phyloP scores from a whole-genome alignment of 2,888 invertebrate species.

The Autographa gamma region DNA sequence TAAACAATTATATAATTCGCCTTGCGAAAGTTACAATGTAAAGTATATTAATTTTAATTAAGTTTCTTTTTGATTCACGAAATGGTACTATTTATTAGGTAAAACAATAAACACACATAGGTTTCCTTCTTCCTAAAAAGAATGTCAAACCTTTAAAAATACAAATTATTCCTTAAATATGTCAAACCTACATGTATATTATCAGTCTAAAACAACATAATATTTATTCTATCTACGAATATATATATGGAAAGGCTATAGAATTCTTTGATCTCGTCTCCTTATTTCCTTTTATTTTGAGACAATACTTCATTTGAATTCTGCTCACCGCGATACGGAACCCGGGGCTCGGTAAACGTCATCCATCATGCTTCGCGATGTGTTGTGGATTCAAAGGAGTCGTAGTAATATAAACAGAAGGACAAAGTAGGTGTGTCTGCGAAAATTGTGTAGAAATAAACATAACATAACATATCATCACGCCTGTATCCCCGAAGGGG shows the following conservation, averaged over 20 bases:
- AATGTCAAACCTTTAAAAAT: too few relatives aligned
- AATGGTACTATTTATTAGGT: too few relatives aligned
- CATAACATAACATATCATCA: too few relatives aligned
- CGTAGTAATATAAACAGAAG: not conserved
- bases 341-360: constrained; percentile 5
- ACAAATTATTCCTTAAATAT: too few relatives aligned
- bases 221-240: not conserved
- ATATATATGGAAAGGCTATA: not conserved
- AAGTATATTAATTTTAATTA: too few relatives aligned
- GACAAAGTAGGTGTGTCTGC: not conserved
- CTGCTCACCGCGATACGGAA: constrained; percentile 11
- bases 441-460: not conserved
- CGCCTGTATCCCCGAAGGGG: too few relatives aligned
- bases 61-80: too few relatives aligned
- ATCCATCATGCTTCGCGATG: constrained; percentile 14
- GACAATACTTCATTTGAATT: constrained; percentile 31
- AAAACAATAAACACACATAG: too few relatives aligned
- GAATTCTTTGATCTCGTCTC: not conserved
- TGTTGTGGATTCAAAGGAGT: constrained; percentile 3
- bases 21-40: too few relatives aligned
- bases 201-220: not conserved
- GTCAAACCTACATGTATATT: too few relatives aligned
- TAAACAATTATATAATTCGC: too few relatives aligned
- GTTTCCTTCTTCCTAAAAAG: too few relatives aligned
- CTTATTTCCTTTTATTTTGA: constrained; percentile 20